Conservation (phyloP, 1,140 invertebrate genomes). For the Bombus superbus region DNA sequence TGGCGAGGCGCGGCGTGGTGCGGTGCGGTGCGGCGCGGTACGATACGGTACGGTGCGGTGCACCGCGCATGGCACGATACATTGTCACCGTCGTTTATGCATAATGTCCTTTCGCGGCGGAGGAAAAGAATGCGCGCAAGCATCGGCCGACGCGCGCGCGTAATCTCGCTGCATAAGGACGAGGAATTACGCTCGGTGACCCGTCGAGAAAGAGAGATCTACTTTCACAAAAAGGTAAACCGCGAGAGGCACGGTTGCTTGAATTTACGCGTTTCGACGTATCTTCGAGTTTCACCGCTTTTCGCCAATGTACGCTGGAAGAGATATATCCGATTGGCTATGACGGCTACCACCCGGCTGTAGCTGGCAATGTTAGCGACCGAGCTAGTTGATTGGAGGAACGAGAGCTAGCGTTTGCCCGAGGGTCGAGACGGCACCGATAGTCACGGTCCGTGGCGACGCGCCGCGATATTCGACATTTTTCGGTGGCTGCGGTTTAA, state of each 20-base stretch:
- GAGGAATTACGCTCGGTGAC: conserved; percentile 41
- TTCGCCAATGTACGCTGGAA: conserved; percentile 9
- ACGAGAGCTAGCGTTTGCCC: background rate
- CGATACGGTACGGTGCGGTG: background rate
- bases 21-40: background rate
- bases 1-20: background rate
- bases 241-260: conserved; percentile 29
- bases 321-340: background rate
- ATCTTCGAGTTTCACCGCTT: conserved; percentile 50
- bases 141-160: background rate
- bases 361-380: background rate
- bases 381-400: background rate
- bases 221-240: conserved; percentile 51
- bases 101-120: conserved; percentile 32
- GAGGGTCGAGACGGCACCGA: background rate
- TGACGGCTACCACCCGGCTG: background rate
- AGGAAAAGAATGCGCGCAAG: conserved; percentile 6
- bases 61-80: background rate
- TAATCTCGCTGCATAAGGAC: conserved; percentile 44
- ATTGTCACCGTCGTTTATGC: conserved; percentile 23
- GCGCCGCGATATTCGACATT: conserved; percentile 10
- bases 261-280: conserved; percentile 46
- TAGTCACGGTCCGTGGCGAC: conserved; percentile 27
- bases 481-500: background rate
- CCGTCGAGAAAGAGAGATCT: conserved; percentile 43